phyloP scores from a whole-genome alignment of 2,797 vertebrate species.

The Cottoperca gobio region DNA sequence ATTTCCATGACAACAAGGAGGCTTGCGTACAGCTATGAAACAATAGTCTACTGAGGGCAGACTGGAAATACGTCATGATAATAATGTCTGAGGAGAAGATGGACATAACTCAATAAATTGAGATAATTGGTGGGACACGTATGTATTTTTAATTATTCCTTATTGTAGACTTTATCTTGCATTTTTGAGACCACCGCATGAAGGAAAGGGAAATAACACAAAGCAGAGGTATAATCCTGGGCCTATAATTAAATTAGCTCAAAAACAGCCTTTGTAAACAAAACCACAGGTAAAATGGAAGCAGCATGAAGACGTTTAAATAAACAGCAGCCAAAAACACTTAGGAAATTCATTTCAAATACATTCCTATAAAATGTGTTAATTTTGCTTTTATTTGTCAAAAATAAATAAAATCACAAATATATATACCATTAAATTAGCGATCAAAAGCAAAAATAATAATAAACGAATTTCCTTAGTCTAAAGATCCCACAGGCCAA shows the following conservation, averaged over 20 bases:
- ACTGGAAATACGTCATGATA: background rate
- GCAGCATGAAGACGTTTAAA: constrained; percentile 7
- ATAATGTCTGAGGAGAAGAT: constrained; percentile 21
- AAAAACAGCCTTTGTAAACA: constrained; percentile 30
- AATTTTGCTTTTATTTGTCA: background rate
- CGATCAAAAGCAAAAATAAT: background rate
- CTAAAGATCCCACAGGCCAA: background rate
- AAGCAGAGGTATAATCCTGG: constrained; percentile 46
- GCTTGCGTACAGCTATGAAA: constrained; percentile 20
- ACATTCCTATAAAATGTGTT: background rate
- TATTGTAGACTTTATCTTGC: background rate
- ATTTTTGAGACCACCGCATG: background rate
- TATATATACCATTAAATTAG: background rate
- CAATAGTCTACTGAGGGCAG: background rate
- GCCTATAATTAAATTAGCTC: constrained; percentile 55
- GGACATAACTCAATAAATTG: background rate
- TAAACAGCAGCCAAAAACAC: background rate
- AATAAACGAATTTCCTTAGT: background rate
- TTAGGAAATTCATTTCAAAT: constrained; percentile 4
- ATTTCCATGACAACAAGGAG: constrained; percentile 18
- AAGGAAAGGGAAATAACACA: constrained; percentile 14
- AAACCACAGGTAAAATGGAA: constrained; percentile 27
- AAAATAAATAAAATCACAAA: background rate
- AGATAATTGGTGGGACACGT: background rate
- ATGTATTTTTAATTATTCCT: background rate